Evolutionary conservation across 1,140 invertebrate species (phyloP), one percentile per base, ranked within the genome.

Genomic region (Bacillus rossius): DNA sequence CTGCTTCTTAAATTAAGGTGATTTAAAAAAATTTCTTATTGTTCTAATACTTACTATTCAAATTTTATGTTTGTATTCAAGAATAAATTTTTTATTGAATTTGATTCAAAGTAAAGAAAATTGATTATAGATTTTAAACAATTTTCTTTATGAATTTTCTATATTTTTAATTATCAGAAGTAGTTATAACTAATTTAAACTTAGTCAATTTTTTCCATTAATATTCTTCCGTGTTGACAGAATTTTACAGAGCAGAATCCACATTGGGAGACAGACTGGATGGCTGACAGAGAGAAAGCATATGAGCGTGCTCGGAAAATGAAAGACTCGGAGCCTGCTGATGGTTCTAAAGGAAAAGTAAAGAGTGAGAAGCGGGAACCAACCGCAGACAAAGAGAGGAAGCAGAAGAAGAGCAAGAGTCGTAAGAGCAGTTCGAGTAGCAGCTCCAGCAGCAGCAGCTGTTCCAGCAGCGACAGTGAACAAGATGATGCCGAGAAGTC

Each of bases 261-360:
- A 0, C 86, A 89, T 63, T 92, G 88, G 85, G 90, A 93, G 71
- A 84, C 82, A 0, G 87, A 91, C 64, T 92, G 89, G 88, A 80
- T 89, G 73, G 83, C 81, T 1, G 88, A 91, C 69, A 77, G 90
- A 3, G 87, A 91, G 65, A 86, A 85, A 63, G 85, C 88, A 0
- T 81, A 66, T 53, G 67, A 69, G 51, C 57, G 61, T 19, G 83
- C 29, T 82, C 75, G 1, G 73, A 77, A 23, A 75, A 75, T 4
- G 73, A 76, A 38, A 17, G 47, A 20, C 17, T 22, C 10, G 4
- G 29, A 34, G 29, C 29, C 29, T 7, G n/a, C 43, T 16, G 26
- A 49, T 48, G 8, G 14, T 42, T 42, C n/a, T 16, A 19, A 42
- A 37, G 34, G 8, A 48, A 55, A 23, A 41, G 47, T 60, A 43